Evolutionary conservation across 2,888 invertebrate genomes (phyloP).

Genomic region (Epistrophe eligans): DNA sequence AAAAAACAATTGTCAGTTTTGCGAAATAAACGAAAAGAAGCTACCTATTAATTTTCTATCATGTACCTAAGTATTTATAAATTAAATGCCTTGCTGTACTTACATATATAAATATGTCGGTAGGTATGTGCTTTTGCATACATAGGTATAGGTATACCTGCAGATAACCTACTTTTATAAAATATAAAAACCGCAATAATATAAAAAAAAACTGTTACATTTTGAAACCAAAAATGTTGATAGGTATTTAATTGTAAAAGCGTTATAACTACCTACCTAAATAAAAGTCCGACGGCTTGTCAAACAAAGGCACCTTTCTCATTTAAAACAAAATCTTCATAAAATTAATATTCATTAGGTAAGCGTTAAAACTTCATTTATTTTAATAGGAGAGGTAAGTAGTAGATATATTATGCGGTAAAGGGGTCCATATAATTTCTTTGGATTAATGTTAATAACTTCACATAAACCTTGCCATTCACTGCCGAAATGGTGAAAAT

Average conservation of each 20-base stretch:
- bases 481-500: constrained; percentile 65
- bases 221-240: background rate
- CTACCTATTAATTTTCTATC: too few relatives aligned
- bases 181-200: too few relatives aligned
- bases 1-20: too few relatives aligned
- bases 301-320: constrained; percentile 4
- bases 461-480: constrained; percentile 46
- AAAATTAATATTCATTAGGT: constrained; percentile 21
- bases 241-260: background rate
- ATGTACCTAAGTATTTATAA: too few relatives aligned
- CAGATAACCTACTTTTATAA: too few relatives aligned
- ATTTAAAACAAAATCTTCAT: constrained; percentile 28
- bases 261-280: too few relatives aligned
- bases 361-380: background rate
- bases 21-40: too few relatives aligned
- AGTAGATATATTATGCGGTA: constrained; percentile 12
- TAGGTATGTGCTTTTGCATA: too few relatives aligned
- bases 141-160: too few relatives aligned
- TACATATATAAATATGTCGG: too few relatives aligned
- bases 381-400: background rate
- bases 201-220: background rate
- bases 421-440: constrained; percentile 35
- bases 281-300: constrained; percentile 23
- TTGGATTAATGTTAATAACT: constrained; percentile 47
- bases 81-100: too few relatives aligned